phyloP scores from a whole-genome alignment of 2,888 invertebrate species.

The Torymus aiolomorphi region DNA sequence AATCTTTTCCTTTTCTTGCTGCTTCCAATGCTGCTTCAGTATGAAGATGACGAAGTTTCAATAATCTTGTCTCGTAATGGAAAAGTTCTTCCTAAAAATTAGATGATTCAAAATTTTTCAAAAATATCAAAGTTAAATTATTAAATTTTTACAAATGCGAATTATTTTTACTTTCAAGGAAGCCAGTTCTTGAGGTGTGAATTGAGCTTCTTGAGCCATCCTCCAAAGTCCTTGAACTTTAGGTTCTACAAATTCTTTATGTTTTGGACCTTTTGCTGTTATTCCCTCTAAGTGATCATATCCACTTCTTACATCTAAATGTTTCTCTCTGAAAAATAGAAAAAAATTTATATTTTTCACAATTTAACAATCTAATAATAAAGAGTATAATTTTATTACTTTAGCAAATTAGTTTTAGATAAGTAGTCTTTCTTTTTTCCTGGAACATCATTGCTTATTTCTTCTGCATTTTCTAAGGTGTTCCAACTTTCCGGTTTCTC shows the following conservation, averaged over 20 bases:
- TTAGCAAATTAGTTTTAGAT: conserved; percentile 82
- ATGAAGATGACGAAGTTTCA: conserved; percentile 89
- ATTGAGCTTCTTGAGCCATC: conserved; percentile 87
- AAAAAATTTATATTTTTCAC: background rate
- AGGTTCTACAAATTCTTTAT: conserved; percentile 92
- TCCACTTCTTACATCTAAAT: conserved; percentile 85
- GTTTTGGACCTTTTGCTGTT: conserved; percentile 86
- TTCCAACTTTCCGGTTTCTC: conserved; percentile 86
- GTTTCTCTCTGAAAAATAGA: conserved; percentile 79
- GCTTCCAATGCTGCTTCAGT: conserved; percentile 86
- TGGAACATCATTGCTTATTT: conserved; percentile 75
- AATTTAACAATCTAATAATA: background rate
- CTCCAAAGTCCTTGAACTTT: conserved; percentile 94
- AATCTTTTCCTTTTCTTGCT: conserved; percentile 81
- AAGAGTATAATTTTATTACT: conserved; percentile 63
- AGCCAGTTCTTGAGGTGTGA: conserved; percentile 87
- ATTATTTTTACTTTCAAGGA: conserved; percentile 83
- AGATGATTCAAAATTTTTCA: conserved; percentile 35
- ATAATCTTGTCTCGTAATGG: conserved; percentile 90
- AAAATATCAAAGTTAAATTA: conserved; percentile 12
- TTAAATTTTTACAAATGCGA: background rate
- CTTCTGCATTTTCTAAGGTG: conserved; percentile 78
- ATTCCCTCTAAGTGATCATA: conserved; percentile 86
- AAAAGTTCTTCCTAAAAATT: conserved; percentile 84
- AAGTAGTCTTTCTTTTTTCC: conserved; percentile 81